Conservation (phyloP, 1,140 invertebrate species). For the Drosophila guanche region DNA sequence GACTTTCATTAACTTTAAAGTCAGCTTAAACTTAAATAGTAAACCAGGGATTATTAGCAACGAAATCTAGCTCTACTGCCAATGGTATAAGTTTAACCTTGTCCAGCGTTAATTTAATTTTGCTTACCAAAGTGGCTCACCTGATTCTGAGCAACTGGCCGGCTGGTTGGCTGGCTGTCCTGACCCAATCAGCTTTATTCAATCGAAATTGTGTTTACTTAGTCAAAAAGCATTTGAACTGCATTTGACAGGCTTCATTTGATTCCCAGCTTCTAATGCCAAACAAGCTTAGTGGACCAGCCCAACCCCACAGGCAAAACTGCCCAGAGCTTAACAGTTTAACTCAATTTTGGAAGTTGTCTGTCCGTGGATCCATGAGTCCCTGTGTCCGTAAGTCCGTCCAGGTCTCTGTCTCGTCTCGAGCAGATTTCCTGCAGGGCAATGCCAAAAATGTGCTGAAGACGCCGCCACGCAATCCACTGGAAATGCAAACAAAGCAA, state of each 20-base stretch:
- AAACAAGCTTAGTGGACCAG: conserved; percentile 63
- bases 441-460: conserved; percentile 45
- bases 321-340: conserved; percentile 66
- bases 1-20: too few species aligned
- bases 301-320: conserved; percentile 22
- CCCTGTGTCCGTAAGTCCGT: background rate
- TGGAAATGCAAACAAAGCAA: conserved; percentile 55
- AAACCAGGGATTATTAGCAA: too few species aligned
- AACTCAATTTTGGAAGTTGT: conserved; percentile 68
- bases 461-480: conserved; percentile 45
- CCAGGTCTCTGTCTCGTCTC: conserved; percentile 30
- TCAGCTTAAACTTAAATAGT: too few species aligned
- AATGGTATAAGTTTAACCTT: conserved; percentile 21
- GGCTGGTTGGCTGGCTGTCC: background rate
- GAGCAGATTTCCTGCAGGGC: conserved; percentile 47
- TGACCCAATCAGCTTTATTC: conserved; percentile 51
- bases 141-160: conserved; percentile 2
- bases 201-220: conserved; percentile 65
- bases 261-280: conserved; percentile 71
- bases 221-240: conserved; percentile 63
- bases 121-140: conserved; percentile 5
- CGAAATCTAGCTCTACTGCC: too few species aligned
- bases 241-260: conserved; percentile 79
- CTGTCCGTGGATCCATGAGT: conserved; percentile 12
- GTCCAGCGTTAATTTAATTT: conserved; percentile 17